phyloP scores from a whole-genome alignment of 2,113 vertebrate species.

The Oreochromis tanganicae region DNA sequence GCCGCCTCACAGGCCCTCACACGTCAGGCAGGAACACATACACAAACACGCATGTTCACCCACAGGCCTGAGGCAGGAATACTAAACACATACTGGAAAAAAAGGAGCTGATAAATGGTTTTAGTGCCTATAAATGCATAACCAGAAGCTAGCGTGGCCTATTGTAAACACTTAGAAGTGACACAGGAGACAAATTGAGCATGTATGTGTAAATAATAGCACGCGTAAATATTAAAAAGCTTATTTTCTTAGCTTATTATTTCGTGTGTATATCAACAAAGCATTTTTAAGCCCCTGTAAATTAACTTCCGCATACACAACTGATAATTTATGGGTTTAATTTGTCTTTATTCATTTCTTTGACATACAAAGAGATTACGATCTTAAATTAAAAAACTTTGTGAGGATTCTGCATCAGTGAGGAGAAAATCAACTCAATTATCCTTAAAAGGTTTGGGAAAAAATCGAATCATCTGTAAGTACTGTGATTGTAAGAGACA shows the following conservation, averaged over 20 bases:
- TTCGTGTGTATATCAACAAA: neutral
- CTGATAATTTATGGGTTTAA: neutral
- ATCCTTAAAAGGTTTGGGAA: constrained; percentile 29
- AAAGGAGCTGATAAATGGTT: neutral
- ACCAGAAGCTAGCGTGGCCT: neutral
- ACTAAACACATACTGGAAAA: neutral
- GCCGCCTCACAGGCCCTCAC: constrained; percentile 25
- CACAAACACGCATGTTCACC: constrained; percentile 26
- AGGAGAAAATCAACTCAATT: constrained; percentile 34
- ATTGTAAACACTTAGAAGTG: neutral
- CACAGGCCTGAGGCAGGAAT: constrained; percentile 8
- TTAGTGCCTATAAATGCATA: neutral
- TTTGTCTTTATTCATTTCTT: neutral
- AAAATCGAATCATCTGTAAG: constrained; percentile 12
- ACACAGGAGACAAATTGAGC: neutral
- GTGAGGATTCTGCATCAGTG: neutral
- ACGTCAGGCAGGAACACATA: constrained; percentile 15
- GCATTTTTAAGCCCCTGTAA: neutral
- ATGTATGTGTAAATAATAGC: neutral
- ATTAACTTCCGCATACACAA: neutral
- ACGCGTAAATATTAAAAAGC: neutral
- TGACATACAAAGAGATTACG: neutral
- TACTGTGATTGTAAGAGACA: neutral
- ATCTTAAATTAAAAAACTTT: neutral
- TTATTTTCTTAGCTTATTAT: neutral